Conservation (phyloP, 2,888 invertebrate genomes). For the Callimorpha dominula region DNA sequence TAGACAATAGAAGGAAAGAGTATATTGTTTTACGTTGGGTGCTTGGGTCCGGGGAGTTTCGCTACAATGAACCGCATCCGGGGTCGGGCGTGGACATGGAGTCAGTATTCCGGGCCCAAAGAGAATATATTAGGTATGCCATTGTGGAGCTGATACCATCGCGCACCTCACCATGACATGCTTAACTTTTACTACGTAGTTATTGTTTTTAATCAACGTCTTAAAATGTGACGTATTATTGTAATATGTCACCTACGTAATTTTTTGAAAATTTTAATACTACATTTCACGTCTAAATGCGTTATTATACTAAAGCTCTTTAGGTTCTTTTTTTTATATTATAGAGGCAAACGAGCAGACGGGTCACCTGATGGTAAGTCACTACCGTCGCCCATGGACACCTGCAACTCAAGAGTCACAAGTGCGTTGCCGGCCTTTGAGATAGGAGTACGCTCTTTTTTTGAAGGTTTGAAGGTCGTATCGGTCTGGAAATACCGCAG, state of each 20-base stretch:
- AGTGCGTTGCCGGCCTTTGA: no score
- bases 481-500: no score
- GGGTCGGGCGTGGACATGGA: constrained; percentile 66
- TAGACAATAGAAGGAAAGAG: constrained; percentile 84
- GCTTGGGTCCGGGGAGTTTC: constrained; percentile 84
- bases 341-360: no score
- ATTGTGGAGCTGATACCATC: constrained; percentile 43
- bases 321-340: no score
- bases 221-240: constrained; percentile 17
- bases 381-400: no score
- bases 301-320: no score
- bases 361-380: no score
- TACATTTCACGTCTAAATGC: background rate
- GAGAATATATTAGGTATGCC: constrained; percentile 59
- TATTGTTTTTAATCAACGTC: constrained; percentile 15
- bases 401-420: no score
- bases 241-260: background rate
- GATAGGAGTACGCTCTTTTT: no score
- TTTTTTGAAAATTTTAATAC: background rate
- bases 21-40: constrained; percentile 80
- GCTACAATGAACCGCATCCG: constrained; percentile 86
- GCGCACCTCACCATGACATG: constrained; percentile 21
- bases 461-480: no score
- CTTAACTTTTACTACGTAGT: constrained; percentile 10
- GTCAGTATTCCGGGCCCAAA: constrained; percentile 52